Evolutionary conservation across 1,140 invertebrate genomes (phyloP).

Genomic region (Mamestra configurata): DNA sequence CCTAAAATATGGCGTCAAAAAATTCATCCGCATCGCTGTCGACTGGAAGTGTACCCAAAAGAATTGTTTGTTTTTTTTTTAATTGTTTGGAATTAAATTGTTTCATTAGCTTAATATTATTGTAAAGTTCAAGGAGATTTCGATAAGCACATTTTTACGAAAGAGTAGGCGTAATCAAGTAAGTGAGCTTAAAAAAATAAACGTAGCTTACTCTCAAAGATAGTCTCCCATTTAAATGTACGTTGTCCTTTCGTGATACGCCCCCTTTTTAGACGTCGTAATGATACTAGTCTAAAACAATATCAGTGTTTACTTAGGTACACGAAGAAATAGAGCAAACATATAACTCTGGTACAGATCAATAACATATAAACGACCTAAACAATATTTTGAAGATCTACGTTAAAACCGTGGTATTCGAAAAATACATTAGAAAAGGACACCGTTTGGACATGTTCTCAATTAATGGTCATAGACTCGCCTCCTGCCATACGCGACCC

Average conservation of each 20-base stretch:
- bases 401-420: not conserved
- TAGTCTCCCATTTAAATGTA: conserved; percentile 5
- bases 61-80: too few relatives aligned
- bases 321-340: not conserved
- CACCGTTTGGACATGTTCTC: conserved; percentile 19
- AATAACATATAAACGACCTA: not conserved
- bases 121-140: not conserved
- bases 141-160: not conserved
- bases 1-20: too few relatives aligned
- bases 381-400: not conserved
- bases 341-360: not conserved
- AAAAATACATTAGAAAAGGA: not conserved
- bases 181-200: not conserved
- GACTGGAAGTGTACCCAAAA: too few relatives aligned
- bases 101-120: not conserved
- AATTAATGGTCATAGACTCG: conserved; percentile 35
- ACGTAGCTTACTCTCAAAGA: conserved; percentile 19
- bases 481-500: conserved; percentile 1
- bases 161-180: not conserved
- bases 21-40: too few relatives aligned
- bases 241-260: conserved; percentile 12
- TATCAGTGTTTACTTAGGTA: conserved; percentile 16
- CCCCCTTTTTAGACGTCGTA: not conserved
- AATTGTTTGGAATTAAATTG: too few relatives aligned
- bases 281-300: conserved; percentile 31